Conservation (phyloP, 2,113 vertebrate genomes). For the Anthoscopus minutus region DNA sequence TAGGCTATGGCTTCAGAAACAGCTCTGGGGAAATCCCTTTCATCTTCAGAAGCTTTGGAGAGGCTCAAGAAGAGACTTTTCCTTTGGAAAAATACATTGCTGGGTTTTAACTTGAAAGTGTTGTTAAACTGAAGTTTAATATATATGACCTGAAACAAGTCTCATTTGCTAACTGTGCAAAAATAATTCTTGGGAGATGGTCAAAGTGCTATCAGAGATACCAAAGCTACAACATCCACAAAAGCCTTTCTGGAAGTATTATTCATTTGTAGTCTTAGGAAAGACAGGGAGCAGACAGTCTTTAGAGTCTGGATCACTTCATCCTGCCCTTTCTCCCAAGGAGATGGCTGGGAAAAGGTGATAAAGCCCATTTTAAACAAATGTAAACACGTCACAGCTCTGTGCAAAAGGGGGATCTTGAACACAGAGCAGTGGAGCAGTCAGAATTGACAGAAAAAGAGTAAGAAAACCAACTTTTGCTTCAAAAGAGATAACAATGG, state of each 20-base stretch:
- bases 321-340: neutral
- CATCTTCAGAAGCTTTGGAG: constrained; percentile 15
- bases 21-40: constrained; percentile 42
- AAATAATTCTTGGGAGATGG: neutral
- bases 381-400: neutral
- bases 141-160: neutral
- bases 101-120: neutral
- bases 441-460: neutral
- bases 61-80: neutral
- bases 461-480: neutral
- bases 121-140: neutral
- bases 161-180: neutral
- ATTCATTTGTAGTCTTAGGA: neutral
- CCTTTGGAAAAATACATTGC: neutral
- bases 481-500: neutral
- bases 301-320: neutral
- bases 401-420: neutral
- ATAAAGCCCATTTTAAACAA: neutral
- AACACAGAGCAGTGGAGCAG: neutral
- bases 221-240: neutral
- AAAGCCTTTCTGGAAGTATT: neutral
- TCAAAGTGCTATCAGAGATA: neutral
- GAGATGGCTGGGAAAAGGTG: neutral
- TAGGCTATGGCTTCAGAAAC: constrained; percentile 29
- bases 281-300: neutral